Evolutionary conservation across 2,113 vertebrate genomes (phyloP), one percentile per base, ranked within the genome.

Genomic region (Bos javanicus): DNA sequence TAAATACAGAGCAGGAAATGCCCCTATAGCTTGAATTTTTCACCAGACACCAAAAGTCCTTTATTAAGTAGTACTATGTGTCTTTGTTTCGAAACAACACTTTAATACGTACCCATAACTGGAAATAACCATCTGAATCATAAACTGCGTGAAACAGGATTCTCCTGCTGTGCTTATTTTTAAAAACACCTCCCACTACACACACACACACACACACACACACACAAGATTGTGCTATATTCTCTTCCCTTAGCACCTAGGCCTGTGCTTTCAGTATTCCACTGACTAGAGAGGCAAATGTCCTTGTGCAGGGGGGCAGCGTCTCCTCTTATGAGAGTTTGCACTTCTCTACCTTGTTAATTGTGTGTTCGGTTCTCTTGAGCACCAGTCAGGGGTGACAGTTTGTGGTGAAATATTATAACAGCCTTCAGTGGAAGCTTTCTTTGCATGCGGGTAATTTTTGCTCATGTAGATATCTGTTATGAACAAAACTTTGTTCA

Each of bases 331-430:
- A 87, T 59, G 76, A 87, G 23, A 17, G n/a, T 96, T 82, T 88
- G 39, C 80, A 90, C 87, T 83, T 83, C 90, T 95, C 46, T 87
- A 19, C 21, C 21, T 89, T 91, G 67, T 62, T 95, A 46, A 56
- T 59, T 81, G 19, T 87, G 81, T 89, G 23, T 90, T 95, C 28
- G 13, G 16, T 96, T 96, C 95, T 82, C 84, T 60, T 84, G 83
- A 96, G 48, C 50, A 57, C 87, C 16, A 87, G 52, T 95, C 87
- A 87, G 21, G 60, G 96, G 54, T 96, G 92, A 81, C 57, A 83
- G 4, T 33, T 87, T 52, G 90, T 84, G 26, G 87, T 97, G 87
- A 98, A 93, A 97, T 96, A 91, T 48, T 96, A 81, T 93, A 78
- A 59, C 62, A 92, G 52, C 50, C 30, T 93, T 95, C 67, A 48